A percentile compares a stretch with the other conserved stretches of the same genome.
These are phyloP conservation scores for Cryptops parisi DNA, from an alignment of 2,888 invertebrate genomes.

Conservation along the genomic window DNA sequence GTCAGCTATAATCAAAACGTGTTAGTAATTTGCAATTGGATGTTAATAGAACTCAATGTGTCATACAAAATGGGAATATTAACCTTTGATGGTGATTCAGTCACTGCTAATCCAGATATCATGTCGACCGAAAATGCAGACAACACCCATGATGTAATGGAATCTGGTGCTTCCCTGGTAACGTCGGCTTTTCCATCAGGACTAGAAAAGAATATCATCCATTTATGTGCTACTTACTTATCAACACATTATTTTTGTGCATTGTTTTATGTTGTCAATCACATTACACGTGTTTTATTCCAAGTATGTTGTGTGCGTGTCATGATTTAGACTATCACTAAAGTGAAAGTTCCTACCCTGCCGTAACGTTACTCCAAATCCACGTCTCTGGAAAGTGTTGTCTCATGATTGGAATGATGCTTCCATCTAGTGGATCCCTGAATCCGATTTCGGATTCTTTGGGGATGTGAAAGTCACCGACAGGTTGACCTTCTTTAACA, in stretches of 20 bases:
- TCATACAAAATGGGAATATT: background rate
- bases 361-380: slow-evolving; percentile 47
- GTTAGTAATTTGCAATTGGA: background rate
- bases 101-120: slow-evolving; percentile 57
- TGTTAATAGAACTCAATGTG: background rate
- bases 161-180: slow-evolving; percentile 56
- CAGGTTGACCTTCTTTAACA: slow-evolving; percentile 8
- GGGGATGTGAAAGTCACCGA: slow-evolving; percentile 11
- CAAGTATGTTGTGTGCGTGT: too few relatives aligned
- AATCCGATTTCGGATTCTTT: slow-evolving; percentile 12
- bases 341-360: slow-evolving; percentile 39
- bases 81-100: slow-evolving; percentile 47
- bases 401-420: slow-evolving; percentile 30
- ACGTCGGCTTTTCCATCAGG: slow-evolving; percentile 36
- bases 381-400: slow-evolving; percentile 58
- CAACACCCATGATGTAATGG: slow-evolving; percentile 69
- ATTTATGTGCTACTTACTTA: too few relatives aligned
- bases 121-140: slow-evolving; percentile 68
- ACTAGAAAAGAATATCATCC: slow-evolving; percentile 25
- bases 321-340: too few relatives aligned
- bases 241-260: background rate
- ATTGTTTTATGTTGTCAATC: background rate
- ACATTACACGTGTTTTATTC: too few relatives aligned
- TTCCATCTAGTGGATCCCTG: slow-evolving; percentile 10
- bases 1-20: slow-evolving; percentile 39